A percentile compares a stretch with the other conserved stretches of the same genome.
phyloP scores from a whole-genome alignment of 1,140 invertebrate species.

The Neotoxoptera formosana region DNA sequence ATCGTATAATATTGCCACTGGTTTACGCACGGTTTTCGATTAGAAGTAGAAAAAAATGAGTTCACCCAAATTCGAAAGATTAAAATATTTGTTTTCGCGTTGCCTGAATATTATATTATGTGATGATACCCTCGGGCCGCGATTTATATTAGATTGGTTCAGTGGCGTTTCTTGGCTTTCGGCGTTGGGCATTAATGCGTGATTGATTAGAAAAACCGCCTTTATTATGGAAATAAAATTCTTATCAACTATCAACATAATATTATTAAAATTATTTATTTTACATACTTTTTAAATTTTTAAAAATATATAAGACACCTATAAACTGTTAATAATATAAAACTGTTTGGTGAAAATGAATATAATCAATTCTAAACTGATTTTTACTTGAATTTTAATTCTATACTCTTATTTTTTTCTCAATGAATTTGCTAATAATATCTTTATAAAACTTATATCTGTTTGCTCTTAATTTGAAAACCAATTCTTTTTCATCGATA shows the following conservation, averaged over 20 bases:
- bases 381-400: slow-evolving; percentile 14
- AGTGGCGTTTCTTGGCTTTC: too few relatives aligned
- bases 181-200: too few relatives aligned
- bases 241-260: too few relatives aligned
- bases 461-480: slow-evolving; percentile 18
- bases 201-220: too few relatives aligned
- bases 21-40: not conserved
- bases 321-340: not conserved
- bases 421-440: not conserved
- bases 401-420: not conserved
- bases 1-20: not conserved
- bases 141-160: not conserved
- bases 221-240: too few relatives aligned
- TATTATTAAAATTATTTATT: too few relatives aligned
- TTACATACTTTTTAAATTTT: too few relatives aligned
- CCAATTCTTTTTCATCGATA: slow-evolving; percentile 16
- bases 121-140: not conserved
- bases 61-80: not conserved
- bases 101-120: not conserved
- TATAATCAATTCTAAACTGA: not conserved
- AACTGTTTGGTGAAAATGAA: not conserved
- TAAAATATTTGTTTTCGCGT: not conserved
- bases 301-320: too few relatives aligned
- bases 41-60: not conserved
- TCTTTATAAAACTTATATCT: not conserved